Conservation (phyloP, 2,113 vertebrate species). For the Dolichallabes microphthalmus region DNA sequence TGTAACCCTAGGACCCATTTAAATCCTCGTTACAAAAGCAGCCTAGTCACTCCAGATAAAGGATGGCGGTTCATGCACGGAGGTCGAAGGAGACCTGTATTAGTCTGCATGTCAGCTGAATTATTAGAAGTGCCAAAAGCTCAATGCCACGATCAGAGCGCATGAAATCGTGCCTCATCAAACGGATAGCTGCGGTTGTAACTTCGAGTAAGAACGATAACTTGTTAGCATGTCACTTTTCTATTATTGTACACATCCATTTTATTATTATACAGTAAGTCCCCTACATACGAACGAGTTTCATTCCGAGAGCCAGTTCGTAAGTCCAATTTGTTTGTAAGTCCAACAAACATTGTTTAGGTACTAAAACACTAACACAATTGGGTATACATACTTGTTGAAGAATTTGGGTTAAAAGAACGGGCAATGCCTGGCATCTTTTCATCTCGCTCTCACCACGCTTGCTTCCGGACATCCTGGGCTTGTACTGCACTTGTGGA, state of each 20-base stretch:
- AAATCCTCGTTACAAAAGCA: slow-evolving; percentile 55
- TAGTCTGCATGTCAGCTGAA: slow-evolving; percentile 46
- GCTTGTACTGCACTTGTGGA: too few species aligned
- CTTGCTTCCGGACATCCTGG: too few species aligned
- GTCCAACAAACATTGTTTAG: too few species aligned
- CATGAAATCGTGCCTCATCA: slow-evolving; percentile 43
- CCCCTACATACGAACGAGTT: too few species aligned
- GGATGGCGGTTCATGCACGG: background rate
- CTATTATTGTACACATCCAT: background rate
- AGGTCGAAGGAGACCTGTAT: slow-evolving; percentile 33
- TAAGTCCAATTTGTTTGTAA: too few species aligned
- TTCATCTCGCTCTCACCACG: too few species aligned
- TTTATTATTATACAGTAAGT: background rate
- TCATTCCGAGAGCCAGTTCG: too few species aligned
- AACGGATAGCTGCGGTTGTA: slow-evolving; percentile 43
- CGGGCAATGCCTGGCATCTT: too few species aligned
- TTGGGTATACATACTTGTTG: too few species aligned
- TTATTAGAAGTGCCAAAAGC: slow-evolving; percentile 30
- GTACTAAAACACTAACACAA: too few species aligned
- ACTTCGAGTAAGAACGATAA: background rate
- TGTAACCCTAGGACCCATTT: slow-evolving; percentile 51
- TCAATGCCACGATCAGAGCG: slow-evolving; percentile 50
- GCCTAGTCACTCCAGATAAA: slow-evolving; percentile 13
- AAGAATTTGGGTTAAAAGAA: too few species aligned
- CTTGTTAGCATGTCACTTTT: background rate